A percentile compares a stretch with the other conserved stretches of the same genome.
phyloP scores from a whole-genome alignment of 2,113 vertebrate genomes.

The Carassius auratus region DNA sequence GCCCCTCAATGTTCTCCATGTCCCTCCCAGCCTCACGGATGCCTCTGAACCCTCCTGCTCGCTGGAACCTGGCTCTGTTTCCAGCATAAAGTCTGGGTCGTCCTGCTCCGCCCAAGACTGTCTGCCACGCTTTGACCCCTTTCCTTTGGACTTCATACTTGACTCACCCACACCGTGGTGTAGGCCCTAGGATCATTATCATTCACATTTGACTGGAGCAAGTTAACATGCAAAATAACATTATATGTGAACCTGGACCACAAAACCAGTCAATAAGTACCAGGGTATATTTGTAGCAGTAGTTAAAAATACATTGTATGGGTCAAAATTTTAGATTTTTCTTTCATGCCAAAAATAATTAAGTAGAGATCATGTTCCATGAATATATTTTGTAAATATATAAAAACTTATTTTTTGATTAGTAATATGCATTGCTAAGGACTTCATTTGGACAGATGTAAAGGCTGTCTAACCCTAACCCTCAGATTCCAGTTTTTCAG shows the following conservation, averaged over 20 bases:
- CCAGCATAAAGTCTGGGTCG: conserved; percentile 70
- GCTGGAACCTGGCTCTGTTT: conserved; percentile 72
- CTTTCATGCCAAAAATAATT: too few species aligned
- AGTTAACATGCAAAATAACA: not conserved
- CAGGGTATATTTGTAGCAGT: too few species aligned
- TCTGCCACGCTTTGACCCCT: conserved; percentile 77
- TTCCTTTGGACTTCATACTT: conserved; percentile 91
- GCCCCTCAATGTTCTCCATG: conserved; percentile 61
- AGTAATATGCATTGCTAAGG: too few species aligned
- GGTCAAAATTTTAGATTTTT: too few species aligned
- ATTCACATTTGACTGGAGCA: not conserved
- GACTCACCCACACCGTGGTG: conserved; percentile 46
- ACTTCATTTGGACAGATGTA: too few species aligned
- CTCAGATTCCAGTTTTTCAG: too few species aligned
- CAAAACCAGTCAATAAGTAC: too few species aligned
- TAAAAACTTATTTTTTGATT: too few species aligned
- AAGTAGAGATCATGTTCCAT: too few species aligned
- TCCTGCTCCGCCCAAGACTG: conserved; percentile 67
- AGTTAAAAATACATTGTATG: too few species aligned
- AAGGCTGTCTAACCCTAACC: too few species aligned
- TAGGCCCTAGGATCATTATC: conserved; percentile 40
- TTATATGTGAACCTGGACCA: not conserved
- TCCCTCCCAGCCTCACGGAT: conserved; percentile 70
- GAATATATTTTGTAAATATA: too few species aligned
- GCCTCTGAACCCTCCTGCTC: conserved; percentile 81